phyloP scores from a whole-genome alignment of 2,797 vertebrate genomes.

The Silurus lanzhouensis region DNA sequence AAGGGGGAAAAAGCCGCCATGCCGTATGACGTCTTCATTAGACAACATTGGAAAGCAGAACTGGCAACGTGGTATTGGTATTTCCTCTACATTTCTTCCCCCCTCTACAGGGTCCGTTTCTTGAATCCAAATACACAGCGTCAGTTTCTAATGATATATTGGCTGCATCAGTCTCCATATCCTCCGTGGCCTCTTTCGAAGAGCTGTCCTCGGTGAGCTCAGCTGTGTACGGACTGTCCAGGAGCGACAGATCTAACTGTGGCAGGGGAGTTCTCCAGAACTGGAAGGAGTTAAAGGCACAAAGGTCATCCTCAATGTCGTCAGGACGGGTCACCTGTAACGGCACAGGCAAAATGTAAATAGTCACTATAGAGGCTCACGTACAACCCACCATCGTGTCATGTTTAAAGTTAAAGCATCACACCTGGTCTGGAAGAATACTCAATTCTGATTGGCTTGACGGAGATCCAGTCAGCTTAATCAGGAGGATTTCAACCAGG shows the following conservation, averaged over 20 bases:
- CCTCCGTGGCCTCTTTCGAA: constrained; percentile 63
- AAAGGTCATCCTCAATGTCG: constrained; percentile 66
- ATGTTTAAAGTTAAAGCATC: not conserved
- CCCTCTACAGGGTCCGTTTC: not conserved
- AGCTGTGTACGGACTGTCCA: constrained; percentile 58
- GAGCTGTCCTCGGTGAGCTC: constrained; percentile 37
- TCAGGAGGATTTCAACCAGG: too few relatives aligned
- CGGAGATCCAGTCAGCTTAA: too few relatives aligned
- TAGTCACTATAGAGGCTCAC: not conserved
- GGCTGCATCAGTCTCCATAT: constrained; percentile 85
- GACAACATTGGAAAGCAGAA: not conserved
- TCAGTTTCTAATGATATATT: not conserved
- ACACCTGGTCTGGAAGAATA: too few relatives aligned
- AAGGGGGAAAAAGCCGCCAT: not conserved
- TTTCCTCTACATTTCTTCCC: too few relatives aligned
- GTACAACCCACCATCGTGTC: not conserved
- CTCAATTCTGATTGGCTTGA: not conserved
- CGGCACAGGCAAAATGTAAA: not conserved
- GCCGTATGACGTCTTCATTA: not conserved
- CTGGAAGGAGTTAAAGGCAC: constrained; percentile 86
- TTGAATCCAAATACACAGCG: not conserved
- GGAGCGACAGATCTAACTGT: constrained; percentile 80
- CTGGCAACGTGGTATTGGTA: too few relatives aligned
- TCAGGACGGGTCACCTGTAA: constrained; percentile 61
- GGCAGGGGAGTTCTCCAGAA: constrained; percentile 90